phyloP scores from a whole-genome alignment of 1,140 invertebrate species.

The Pseudomyrmex cubaensis region DNA sequence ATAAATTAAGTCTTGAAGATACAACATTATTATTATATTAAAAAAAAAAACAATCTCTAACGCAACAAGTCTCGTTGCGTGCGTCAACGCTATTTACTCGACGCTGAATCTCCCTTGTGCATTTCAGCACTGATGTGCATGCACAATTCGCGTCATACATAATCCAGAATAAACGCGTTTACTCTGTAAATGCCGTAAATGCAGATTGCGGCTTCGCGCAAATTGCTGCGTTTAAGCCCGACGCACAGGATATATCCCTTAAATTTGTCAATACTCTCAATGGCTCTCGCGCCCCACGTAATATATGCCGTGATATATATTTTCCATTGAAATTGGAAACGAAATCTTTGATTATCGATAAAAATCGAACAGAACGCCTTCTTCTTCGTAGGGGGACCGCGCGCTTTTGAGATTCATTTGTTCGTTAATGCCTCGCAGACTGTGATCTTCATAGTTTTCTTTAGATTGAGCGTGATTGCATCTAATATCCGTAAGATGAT shows the following conservation, averaged over 20 bases:
- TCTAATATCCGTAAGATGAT: constrained; percentile 46
- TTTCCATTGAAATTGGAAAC: too few relatives aligned
- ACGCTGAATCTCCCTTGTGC: neutral
- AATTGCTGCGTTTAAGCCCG: neutral
- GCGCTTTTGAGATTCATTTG: too few relatives aligned
- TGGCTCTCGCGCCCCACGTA: too few relatives aligned
- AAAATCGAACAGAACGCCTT: too few relatives aligned
- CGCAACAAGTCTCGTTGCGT: constrained; percentile 18
- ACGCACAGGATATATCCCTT: neutral
- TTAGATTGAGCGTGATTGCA: constrained; percentile 34
- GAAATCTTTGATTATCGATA: too few relatives aligned
- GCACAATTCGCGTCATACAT: constrained; percentile 4
- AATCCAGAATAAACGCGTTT: constrained; percentile 31
- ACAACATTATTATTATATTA: neutral
- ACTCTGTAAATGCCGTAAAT: constrained; percentile 14
- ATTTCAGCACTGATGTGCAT: constrained; percentile 12
- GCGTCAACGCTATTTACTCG: constrained; percentile 15
- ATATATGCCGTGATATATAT: too few relatives aligned
- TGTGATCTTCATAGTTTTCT: constrained; percentile 66
- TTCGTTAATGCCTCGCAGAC: neutral
- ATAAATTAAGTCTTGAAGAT: too few relatives aligned
- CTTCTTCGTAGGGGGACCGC: too few relatives aligned
- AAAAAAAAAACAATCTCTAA: neutral
- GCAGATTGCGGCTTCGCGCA: neutral
- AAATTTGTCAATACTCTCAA: constrained; percentile 8